Evolutionary conservation across 2,797 vertebrate species (phyloP), one percentile per base, ranked within the genome.

Genomic region (Uromys caudimaculatus): DNA sequence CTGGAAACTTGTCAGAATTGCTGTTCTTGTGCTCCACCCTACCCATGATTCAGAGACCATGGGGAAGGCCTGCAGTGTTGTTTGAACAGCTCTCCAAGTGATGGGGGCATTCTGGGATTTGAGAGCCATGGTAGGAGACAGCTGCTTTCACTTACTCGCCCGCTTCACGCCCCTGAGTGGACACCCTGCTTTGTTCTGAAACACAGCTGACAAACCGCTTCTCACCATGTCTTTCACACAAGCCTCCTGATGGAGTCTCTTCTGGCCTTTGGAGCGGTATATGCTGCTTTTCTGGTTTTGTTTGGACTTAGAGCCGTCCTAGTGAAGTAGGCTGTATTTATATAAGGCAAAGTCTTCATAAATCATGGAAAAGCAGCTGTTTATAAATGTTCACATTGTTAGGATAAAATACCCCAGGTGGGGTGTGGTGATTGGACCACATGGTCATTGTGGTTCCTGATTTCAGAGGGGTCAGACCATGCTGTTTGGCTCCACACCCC

Each of bases 141-240:
- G 8, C 64, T n/a, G 52, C 12, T 52, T n/a, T 56, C 47, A 38
- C 41, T 76, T 24, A 6, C 1, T 47, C 21, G 13, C 44, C 3
- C 0, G 0, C 29, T n/a, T 64, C 17, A 0, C 67, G 16, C 67
- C 16, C 3, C 11, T 35, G 47, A 23, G 67, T 62, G 3, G 41
- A 67, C 21, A 35, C 62, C 23, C 23, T 17, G 8, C 29, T 82
- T 60, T 69, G 3, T 38, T 4, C 35, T 85, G 84, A 78, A 81
- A 52, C 23, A 13, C 5, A 35, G 81, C 71, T 78, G 87, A 38
- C 64, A 91, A n/a, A 21, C 10, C 24, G 6, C 75, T 76, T 83
- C 50, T 32, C 41, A 2, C 29, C 12, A 0, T 60, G 8, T 69
- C 67, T 84, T 67, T 17, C 11, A 38, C 56, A n/a, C 24, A 11